A percentile compares a stretch with the other conserved stretches of the same genome.
These are phyloP conservation scores for Globodera rostochiensis DNA, from an alignment of 1,140 invertebrate genomes.

Conservation along the genomic window DNA sequence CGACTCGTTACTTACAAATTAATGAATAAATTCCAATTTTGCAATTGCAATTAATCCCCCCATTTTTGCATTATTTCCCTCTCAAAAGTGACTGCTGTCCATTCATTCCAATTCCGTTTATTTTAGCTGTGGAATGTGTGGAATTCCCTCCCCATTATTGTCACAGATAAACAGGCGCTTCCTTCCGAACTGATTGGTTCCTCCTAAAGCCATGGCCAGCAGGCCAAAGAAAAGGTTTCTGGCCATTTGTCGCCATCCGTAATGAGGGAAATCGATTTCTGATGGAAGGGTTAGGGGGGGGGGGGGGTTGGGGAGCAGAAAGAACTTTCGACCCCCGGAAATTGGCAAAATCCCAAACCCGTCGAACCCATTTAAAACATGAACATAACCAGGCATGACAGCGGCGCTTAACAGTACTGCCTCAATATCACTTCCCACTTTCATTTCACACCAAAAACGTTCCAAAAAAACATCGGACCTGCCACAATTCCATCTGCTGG, in stretches of 20 bases:
- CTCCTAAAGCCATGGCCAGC: not conserved
- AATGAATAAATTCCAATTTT: not conserved
- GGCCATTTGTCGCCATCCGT: not conserved
- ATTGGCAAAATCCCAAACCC: no score
- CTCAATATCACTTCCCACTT: no score
- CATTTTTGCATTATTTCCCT: not conserved
- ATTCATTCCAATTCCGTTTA: not conserved
- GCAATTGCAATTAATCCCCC: not conserved
- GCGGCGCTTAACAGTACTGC: no score
- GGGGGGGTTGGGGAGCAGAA: no score
- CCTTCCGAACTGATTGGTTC: not conserved
- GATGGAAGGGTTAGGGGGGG: not conserved
- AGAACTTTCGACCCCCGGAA: no score
- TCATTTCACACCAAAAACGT: no score
- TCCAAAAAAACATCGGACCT: not conserved
- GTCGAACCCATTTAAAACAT: no score
- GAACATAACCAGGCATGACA: no score
- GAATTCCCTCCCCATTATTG: not conserved
- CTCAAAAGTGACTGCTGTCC: not conserved
- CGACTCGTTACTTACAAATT: no score
- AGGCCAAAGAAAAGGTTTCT: not conserved
- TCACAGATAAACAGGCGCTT: slow-evolving; percentile 7
- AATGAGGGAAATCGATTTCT: not conserved
- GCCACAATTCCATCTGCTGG: slow-evolving; percentile 3
- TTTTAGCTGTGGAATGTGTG: slow-evolving; percentile 14